phyloP scores from a whole-genome alignment of 2,113 vertebrate species.

The Strix aluco region DNA sequence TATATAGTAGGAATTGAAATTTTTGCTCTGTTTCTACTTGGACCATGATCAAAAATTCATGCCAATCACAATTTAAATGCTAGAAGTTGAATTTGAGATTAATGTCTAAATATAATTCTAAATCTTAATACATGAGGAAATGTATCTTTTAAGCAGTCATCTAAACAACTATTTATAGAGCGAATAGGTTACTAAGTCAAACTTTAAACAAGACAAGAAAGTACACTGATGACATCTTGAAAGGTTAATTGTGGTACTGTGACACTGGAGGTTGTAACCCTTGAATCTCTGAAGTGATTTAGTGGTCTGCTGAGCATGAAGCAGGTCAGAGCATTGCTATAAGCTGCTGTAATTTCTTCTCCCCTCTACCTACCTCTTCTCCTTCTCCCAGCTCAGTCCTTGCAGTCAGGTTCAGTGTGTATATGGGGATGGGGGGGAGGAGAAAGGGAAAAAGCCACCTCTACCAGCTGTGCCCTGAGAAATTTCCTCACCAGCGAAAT shows the following conservation, averaged over 20 bases:
- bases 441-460: not conserved
- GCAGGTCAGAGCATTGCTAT: not conserved
- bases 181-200: not conserved
- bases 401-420: not conserved
- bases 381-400: not conserved
- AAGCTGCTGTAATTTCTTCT: not conserved
- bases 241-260: not conserved
- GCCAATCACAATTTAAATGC: not conserved
- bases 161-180: not conserved
- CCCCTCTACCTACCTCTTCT: not conserved
- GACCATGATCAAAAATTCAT: not conserved
- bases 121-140: not conserved
- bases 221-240: not conserved
- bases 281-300: not conserved
- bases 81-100: not conserved
- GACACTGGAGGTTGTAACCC: not conserved
- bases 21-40: not conserved
- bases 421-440: not conserved
- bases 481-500: not conserved
- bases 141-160: not conserved
- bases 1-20: not conserved
- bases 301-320: not conserved
- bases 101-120: not conserved
- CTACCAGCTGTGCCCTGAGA: not conserved
- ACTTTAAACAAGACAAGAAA: not conserved